Percentiles rank a stretch among this genome's conserved stretches.
phyloP scores from a whole-genome alignment of 1,140 invertebrate genomes.

The Dufourea novaeangliae region DNA sequence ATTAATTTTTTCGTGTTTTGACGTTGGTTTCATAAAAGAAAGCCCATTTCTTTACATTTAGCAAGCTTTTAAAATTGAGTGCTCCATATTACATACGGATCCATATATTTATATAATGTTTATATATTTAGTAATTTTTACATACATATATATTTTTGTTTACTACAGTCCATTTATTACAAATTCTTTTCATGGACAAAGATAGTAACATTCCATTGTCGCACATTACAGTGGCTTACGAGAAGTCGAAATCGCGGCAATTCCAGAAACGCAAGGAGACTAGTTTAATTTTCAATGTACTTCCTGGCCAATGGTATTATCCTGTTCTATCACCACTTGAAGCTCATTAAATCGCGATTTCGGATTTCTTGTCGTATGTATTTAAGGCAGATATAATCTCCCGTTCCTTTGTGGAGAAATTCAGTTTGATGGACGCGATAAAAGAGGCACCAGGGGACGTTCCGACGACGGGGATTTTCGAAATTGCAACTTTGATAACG shows the following conservation, averaged over 20 bases:
- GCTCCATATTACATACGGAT: too few species aligned
- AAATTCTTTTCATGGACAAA: neutral
- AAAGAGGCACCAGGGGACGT: neutral
- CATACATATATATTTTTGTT: too few species aligned
- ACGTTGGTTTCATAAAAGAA: too few species aligned
- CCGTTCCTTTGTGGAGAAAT: neutral
- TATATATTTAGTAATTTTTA: too few species aligned
- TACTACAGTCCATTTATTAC: too few species aligned
- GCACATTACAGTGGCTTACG: neutral
- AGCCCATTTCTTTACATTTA: too few species aligned
- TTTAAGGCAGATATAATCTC: conserved; percentile 20
- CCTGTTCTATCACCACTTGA: conserved; percentile 19
- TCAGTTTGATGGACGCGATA: neutral
- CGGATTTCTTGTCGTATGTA: conserved; percentile 25
- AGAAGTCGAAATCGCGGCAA: neutral
- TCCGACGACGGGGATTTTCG: neutral
- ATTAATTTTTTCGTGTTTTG: too few species aligned
- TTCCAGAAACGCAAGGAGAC: neutral
- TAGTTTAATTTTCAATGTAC: conserved; percentile 42
- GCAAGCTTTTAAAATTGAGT: too few species aligned
- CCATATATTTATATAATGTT: too few species aligned
- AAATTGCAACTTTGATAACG: conserved; percentile 27
- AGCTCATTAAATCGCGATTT: conserved; percentile 41
- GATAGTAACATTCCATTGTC: neutral
- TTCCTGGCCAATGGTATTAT: conserved; percentile 21